Conservation (phyloP, 2,888 invertebrate genomes). For the Oligia fasciuncula region DNA sequence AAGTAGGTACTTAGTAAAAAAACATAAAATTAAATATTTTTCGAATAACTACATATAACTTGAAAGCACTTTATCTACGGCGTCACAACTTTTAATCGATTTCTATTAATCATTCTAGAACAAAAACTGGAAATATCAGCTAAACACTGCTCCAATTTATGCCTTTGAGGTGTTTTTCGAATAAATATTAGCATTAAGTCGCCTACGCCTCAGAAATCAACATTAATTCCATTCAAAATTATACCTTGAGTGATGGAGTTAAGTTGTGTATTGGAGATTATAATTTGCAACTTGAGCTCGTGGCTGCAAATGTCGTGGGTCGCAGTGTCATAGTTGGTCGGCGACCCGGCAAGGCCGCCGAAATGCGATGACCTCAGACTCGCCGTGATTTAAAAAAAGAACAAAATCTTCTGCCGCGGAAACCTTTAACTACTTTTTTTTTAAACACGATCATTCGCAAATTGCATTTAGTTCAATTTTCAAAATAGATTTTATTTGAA, state of each 20-base stretch:
- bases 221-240: slow-evolving; percentile 58
- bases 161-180: slow-evolving; percentile 50
- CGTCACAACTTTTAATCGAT: slow-evolving; percentile 8
- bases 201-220: slow-evolving; percentile 57
- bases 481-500: slow-evolving; percentile 42
- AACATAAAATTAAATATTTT: neutral
- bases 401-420: slow-evolving; percentile 61
- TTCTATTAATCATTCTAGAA: slow-evolving; percentile 44
- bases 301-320: slow-evolving; percentile 80
- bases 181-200: slow-evolving; percentile 65
- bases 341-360: slow-evolving; percentile 88
- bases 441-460: slow-evolving; percentile 44
- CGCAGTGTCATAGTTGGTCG: slow-evolving; percentile 83
- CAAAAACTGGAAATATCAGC: slow-evolving; percentile 35
- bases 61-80: neutral
- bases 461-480: slow-evolving; percentile 57
- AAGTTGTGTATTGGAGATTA: slow-evolving; percentile 54
- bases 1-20: neutral
- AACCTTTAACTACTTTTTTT: slow-evolving; percentile 54
- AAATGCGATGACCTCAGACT: slow-evolving; percentile 86
- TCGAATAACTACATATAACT: neutral
- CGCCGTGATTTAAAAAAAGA: slow-evolving; percentile 71
- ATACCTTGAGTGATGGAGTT: slow-evolving; percentile 58
- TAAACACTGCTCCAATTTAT: slow-evolving; percentile 69
- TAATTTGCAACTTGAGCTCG: slow-evolving; percentile 67